These are phyloP conservation scores for Phalanger gymnotis DNA, from an alignment of 2,797 vertebrate species.

Conservation along the genomic window DNA sequence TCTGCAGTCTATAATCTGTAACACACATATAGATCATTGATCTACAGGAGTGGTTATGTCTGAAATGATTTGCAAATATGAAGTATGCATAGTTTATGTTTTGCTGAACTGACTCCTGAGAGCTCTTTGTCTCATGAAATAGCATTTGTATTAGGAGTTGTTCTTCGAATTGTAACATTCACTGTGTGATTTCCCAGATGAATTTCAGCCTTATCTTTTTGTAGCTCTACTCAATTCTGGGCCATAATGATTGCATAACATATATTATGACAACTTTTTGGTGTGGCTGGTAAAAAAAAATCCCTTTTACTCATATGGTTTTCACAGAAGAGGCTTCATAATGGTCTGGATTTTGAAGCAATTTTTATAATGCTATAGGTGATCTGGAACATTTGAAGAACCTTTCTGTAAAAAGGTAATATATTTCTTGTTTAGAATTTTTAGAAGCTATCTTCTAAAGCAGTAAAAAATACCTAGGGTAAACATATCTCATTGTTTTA, in stretches of 20 bases:
- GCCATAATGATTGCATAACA: not conserved
- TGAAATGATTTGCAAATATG: not conserved
- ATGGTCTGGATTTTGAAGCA: too few species aligned
- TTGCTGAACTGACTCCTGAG: not conserved
- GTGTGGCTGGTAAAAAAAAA: too few species aligned
- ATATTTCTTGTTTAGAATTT: not conserved
- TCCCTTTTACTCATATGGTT: too few species aligned
- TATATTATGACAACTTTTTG: not conserved
- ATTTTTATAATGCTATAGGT: too few species aligned
- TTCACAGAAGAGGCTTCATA: too few species aligned
- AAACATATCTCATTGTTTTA: not conserved
- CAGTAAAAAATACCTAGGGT: rapidly evolving
- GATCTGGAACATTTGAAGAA: too few species aligned
- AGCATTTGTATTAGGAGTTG: not conserved
- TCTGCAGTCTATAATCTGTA: not conserved
- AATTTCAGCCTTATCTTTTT: not conserved
- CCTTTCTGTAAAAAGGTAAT: too few species aligned
- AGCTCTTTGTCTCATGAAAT: not conserved
- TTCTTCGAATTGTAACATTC: not conserved
- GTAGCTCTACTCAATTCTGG: not conserved
- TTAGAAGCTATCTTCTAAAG: not conserved
- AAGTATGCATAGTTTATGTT: not conserved
- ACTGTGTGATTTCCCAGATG: not conserved
- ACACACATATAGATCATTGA: not conserved
- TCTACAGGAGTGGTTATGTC: not conserved